Evolutionary conservation across 2,888 invertebrate genomes (phyloP).

Genomic region (Octonoba sinensis): DNA sequence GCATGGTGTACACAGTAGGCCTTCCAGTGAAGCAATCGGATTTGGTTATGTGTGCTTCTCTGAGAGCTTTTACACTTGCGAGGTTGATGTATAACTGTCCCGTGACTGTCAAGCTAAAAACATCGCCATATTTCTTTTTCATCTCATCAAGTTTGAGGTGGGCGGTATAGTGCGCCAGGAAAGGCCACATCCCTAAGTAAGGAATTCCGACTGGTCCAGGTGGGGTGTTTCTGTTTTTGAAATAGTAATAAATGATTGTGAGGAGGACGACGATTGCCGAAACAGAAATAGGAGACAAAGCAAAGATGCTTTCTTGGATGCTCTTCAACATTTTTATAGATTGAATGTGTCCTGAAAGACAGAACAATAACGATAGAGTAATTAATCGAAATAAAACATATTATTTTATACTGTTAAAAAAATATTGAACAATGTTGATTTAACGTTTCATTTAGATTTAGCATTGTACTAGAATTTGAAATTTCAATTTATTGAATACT

Average conservation of each 20-base stretch:
- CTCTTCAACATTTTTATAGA: too few species aligned
- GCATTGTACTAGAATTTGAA: too few species aligned
- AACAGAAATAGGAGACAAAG: slow-evolving; percentile 10
- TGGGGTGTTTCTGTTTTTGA: slow-evolving; percentile 10
- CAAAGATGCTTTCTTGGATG: background rate
- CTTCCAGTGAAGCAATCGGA: slow-evolving; percentile 24
- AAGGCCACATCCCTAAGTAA: slow-evolving; percentile 31
- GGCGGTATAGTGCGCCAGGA: slow-evolving; percentile 10
- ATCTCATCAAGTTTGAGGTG: slow-evolving; percentile 12
- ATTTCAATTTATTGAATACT: too few species aligned
- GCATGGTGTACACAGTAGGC: slow-evolving; percentile 4
- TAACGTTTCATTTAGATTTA: too few species aligned
- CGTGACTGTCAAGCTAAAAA: slow-evolving; percentile 17
- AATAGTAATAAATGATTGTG: background rate
- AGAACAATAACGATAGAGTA: too few species aligned
- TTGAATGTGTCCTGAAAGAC: too few species aligned
- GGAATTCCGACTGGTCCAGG: slow-evolving; percentile 37
- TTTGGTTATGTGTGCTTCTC: slow-evolving; percentile 24
- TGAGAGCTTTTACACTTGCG: slow-evolving; percentile 8
- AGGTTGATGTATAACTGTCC: slow-evolving; percentile 16
- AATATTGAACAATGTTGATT: too few species aligned
- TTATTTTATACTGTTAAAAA: too few species aligned
- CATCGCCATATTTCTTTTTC: slow-evolving; percentile 27
- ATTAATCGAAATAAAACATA: too few species aligned
- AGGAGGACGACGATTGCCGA: background rate